Conservation (phyloP, 2,888 invertebrate genomes). For the Nemoura dubitans region DNA sequence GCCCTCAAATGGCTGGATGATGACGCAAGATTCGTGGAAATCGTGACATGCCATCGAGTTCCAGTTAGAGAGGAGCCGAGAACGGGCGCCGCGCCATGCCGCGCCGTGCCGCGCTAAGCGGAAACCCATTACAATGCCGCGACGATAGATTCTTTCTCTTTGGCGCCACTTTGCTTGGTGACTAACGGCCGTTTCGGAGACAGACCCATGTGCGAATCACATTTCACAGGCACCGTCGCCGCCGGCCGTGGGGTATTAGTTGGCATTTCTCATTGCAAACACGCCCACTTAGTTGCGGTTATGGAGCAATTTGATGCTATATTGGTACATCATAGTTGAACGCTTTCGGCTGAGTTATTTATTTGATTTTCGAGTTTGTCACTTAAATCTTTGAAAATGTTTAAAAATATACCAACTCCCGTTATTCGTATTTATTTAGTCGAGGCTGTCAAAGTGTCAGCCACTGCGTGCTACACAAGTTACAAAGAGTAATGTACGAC, state of each 20-base stretch:
- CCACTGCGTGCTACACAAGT: not conserved
- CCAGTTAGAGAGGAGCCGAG: not conserved
- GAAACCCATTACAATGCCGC: not conserved
- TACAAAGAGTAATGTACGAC: not conserved
- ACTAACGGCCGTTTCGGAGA: not conserved
- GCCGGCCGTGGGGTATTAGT: not conserved
- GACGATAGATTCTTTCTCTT: not conserved
- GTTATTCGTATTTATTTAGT: not conserved
- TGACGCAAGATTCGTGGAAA: constrained; percentile 23
- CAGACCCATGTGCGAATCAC: not conserved
- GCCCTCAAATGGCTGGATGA: not conserved
- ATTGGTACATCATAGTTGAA: not conserved
- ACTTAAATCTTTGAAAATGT: not conserved
- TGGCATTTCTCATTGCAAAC: not conserved
- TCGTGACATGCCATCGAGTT: constrained; percentile 16
- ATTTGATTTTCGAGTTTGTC: not conserved
- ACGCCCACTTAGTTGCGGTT: not conserved
- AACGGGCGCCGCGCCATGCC: not conserved
- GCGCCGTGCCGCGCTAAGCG: not conserved
- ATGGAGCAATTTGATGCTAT: not conserved
- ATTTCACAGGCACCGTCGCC: not conserved
- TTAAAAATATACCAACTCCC: not conserved
- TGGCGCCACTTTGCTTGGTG: not conserved
- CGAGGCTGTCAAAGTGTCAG: not conserved
- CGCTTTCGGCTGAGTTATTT: not conserved